Conservation (phyloP, 1,140 invertebrate species). For the Diabrotica undecimpunctata region DNA sequence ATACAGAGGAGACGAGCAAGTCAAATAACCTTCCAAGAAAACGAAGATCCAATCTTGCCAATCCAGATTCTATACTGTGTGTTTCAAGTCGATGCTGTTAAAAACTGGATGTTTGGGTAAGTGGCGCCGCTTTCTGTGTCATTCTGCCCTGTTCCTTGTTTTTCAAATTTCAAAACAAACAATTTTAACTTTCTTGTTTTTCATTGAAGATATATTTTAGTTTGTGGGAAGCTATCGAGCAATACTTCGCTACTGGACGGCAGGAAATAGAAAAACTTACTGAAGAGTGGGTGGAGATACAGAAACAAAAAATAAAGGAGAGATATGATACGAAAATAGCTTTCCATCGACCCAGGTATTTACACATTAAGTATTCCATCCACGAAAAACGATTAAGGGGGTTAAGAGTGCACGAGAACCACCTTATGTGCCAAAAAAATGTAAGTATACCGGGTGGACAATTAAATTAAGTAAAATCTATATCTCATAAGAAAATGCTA, state of each 20-base stretch:
- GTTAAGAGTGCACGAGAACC: constrained; percentile 17
- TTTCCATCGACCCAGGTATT: constrained; percentile 12
- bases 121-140: neutral
- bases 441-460: too few species aligned
- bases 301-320: constrained; percentile 16
- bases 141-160: too few species aligned
- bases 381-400: constrained; percentile 30
- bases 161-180: too few species aligned
- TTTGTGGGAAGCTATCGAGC: constrained; percentile 27
- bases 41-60: constrained; percentile 25
- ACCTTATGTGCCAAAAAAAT: constrained; percentile 22
- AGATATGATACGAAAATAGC: constrained; percentile 20
- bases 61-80: constrained; percentile 27
- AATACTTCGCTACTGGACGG: constrained; percentile 23
- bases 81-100: constrained; percentile 32
- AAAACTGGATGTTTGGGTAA: constrained; percentile 35
- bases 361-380: constrained; percentile 21
- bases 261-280: constrained; percentile 19
- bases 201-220: constrained; percentile 9
- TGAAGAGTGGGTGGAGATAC: constrained; percentile 26
- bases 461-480: too few species aligned
- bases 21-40: constrained; percentile 19
- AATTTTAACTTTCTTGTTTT: too few species aligned
- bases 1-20: constrained; percentile 27
- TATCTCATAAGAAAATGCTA: too few species aligned